Percentiles rank a stretch among this genome's conserved stretches.
Evolutionary conservation across 2,888 invertebrate genomes (phyloP).

Genomic region (Masnerella sp.): DNA sequence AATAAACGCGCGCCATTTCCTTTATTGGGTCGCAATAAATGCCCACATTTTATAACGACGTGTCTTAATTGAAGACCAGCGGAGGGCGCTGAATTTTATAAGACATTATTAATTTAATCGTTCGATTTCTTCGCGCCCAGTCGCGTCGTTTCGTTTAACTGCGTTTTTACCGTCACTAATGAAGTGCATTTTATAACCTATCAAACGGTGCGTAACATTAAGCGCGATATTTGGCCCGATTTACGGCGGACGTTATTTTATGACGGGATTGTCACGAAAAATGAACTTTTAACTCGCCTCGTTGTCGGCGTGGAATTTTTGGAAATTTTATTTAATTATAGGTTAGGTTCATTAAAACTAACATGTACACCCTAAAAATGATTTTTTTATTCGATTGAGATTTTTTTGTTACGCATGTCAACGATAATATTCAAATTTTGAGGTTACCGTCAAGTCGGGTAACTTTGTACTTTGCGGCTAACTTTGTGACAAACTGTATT

Average conservation of each 20-base stretch:
- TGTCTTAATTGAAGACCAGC: background rate
- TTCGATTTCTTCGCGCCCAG: conserved; percentile 2
- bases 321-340: too few species aligned
- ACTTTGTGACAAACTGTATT: too few species aligned
- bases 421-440: too few species aligned
- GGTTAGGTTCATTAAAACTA: too few species aligned
- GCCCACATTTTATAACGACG: background rate
- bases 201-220: conserved; percentile 31
- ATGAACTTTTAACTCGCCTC: too few species aligned
- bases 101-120: conserved; percentile 19
- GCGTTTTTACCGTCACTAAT: conserved; percentile 26
- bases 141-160: conserved; percentile 19
- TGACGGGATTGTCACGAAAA: conserved; percentile 6
- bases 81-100: conserved; percentile 1
- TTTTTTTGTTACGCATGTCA: too few species aligned
- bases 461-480: too few species aligned
- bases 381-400: too few species aligned
- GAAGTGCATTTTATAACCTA: conserved; percentile 37
- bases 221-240: conserved; percentile 17
- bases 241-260: conserved; percentile 6
- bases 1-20: conserved; percentile 1
- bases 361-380: too few species aligned
- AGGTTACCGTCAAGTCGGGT: too few species aligned
- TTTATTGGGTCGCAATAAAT: conserved; percentile 2
- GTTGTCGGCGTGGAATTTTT: too few species aligned